Evolutionary conservation across 2,888 invertebrate species (phyloP).

Genomic region (Hetaerina titia): DNA sequence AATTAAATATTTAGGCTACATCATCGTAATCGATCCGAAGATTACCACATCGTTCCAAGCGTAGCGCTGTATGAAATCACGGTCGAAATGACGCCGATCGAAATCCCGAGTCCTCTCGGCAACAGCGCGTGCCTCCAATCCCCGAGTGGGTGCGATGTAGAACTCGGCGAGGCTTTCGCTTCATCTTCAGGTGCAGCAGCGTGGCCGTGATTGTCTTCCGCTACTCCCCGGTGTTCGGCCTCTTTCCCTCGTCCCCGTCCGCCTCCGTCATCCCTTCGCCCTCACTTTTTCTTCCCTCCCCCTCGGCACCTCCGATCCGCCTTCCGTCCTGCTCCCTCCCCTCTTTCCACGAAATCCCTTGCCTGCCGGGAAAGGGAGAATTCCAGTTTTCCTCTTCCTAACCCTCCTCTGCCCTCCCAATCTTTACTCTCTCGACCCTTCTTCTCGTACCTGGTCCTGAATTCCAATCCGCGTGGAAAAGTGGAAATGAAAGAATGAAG

Average conservation of each 20-base stretch:
- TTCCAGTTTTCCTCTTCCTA: background rate
- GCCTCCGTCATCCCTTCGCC: background rate
- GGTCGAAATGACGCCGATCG: too few relatives aligned
- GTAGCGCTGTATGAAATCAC: too few relatives aligned
- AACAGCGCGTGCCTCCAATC: too few relatives aligned
- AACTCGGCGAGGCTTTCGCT: too few relatives aligned
- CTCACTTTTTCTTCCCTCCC: background rate
- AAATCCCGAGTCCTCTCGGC: too few relatives aligned
- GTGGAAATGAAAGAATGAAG: background rate
- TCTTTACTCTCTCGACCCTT: background rate
- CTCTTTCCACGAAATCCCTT: background rate
- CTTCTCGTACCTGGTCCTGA: background rate
- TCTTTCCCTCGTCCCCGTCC: background rate
- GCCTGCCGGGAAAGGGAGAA: too few relatives aligned
- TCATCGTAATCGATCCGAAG: too few relatives aligned
- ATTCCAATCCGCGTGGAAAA: background rate
- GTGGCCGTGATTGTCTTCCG: too few relatives aligned
- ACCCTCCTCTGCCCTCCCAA: background rate
- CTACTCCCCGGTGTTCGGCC: background rate
- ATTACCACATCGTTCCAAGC: too few relatives aligned
- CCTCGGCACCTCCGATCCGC: background rate
- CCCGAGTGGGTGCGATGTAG: too few relatives aligned
- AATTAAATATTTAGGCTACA: too few relatives aligned
- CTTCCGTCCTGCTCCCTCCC: background rate
- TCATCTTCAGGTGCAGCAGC: too few relatives aligned